These are phyloP conservation scores for Tethea ocularis DNA, from an alignment of 2,888 invertebrate genomes.

Conservation along the genomic window DNA sequence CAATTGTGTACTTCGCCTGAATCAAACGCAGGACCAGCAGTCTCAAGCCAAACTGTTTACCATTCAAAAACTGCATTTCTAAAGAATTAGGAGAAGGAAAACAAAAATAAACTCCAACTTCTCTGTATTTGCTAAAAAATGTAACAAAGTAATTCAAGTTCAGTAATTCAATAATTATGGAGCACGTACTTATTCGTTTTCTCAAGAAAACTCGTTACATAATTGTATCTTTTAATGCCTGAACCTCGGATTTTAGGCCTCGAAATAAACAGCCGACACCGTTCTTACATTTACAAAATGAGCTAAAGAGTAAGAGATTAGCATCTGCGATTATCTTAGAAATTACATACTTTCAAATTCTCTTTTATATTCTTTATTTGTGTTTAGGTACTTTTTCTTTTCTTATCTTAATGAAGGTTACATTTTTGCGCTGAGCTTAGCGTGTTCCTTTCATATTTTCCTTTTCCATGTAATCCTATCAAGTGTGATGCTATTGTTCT, in stretches of 20 bases:
- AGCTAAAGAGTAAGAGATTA: conserved; percentile 26
- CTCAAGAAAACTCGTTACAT: background rate
- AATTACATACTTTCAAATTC: conserved; percentile 13
- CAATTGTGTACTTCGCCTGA: too few relatives aligned
- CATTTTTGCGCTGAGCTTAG: background rate
- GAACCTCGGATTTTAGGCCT: conserved; percentile 9
- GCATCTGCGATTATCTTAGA: conserved; percentile 19
- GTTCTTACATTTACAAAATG: conserved; percentile 27
- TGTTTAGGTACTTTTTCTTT: too few relatives aligned
- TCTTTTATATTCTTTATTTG: conserved; percentile 20
- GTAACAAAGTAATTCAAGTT: background rate
- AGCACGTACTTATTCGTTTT: background rate
- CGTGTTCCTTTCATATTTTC: conserved; percentile 6
- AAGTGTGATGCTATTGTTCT: conserved; percentile 7
- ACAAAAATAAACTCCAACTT: background rate
- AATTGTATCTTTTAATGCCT: background rate
- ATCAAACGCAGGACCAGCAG: too few relatives aligned
- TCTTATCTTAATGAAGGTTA: conserved; percentile 6
- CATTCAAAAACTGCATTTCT: too few relatives aligned
- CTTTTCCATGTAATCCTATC: conserved; percentile 3
- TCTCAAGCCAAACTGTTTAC: too few relatives aligned
- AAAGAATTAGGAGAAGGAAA: background rate
- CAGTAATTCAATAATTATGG: background rate
- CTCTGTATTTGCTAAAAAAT: too few relatives aligned
- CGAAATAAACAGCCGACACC: conserved; percentile 21